A percentile compares a stretch with the other conserved stretches of the same genome.
phyloP scores from a whole-genome alignment of 2,113 vertebrate species.

The Protobothrops flavoviridis region DNA sequence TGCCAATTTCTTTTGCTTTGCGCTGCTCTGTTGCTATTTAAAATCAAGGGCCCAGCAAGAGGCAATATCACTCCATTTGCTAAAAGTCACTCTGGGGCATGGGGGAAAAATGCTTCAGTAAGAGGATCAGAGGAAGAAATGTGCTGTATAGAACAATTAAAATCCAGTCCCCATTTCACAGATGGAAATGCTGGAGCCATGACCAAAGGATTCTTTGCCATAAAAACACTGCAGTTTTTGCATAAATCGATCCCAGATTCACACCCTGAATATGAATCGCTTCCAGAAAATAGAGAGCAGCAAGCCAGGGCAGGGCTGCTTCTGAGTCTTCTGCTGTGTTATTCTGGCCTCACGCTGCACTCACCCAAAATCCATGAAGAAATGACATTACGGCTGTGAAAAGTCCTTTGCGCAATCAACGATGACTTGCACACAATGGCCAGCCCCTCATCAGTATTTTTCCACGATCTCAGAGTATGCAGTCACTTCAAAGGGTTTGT shows the following conservation, averaged over 20 bases:
- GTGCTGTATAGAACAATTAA: neutral
- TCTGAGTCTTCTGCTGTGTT: neutral
- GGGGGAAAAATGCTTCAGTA: neutral
- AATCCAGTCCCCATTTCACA: neutral
- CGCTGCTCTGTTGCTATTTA: neutral
- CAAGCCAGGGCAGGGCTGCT: neutral
- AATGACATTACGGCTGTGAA: neutral
- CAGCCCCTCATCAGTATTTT: neutral
- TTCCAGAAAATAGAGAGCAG: neutral
- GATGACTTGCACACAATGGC: neutral
- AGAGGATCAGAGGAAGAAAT: neutral
- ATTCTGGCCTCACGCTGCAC: neutral
- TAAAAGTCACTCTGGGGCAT: neutral
- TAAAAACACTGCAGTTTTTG: neutral
- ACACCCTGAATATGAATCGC: neutral
- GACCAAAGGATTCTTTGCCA: neutral
- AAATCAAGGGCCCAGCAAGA: neutral
- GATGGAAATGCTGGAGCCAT: neutral
- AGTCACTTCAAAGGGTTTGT: neutral
- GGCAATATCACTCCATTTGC: neutral
- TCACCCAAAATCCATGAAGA: neutral
- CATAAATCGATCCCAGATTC: neutral
- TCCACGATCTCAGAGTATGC: neutral
- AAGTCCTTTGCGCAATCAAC: neutral
- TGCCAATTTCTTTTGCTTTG: neutral